These are phyloP conservation scores for Perca fluviatilis DNA, from an alignment of 2,113 vertebrate species.

Conservation along the genomic window DNA sequence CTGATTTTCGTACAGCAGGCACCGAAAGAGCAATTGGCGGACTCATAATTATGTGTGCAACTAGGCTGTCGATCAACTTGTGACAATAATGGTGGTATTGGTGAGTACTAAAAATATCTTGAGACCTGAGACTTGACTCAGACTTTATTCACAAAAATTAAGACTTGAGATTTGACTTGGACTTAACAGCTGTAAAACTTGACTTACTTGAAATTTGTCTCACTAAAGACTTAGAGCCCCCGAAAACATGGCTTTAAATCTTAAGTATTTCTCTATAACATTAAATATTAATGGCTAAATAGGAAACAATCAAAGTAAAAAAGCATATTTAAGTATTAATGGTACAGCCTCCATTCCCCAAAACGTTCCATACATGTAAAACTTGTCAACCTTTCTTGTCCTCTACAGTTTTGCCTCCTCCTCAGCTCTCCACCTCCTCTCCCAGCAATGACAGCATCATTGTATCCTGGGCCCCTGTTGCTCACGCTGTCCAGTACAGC, in stretches of 20 bases:
- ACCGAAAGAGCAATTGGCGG: neutral
- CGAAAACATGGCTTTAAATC: neutral
- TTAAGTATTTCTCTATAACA: neutral
- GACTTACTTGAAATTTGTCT: neutral
- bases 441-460: constrained; percentile 85
- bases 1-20: neutral
- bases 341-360: neutral
- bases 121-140: no score
- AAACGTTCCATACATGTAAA: neutral
- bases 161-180: neutral
- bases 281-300: neutral
- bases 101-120: neutral
- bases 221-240: neutral
- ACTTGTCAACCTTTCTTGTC: constrained; percentile 3
- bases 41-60: neutral
- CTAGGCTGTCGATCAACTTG: neutral
- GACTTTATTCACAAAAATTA: no score
- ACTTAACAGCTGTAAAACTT: neutral
- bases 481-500: constrained; percentile 84
- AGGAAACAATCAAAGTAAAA: neutral
- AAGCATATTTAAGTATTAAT: neutral
- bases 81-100: neutral
- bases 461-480: constrained; percentile 85
- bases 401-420: constrained; percentile 88
- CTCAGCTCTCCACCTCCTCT: constrained; percentile 83